Evolutionary conservation across 2,797 vertebrate species (phyloP).

Genomic region (Heliangelus exortis): DNA sequence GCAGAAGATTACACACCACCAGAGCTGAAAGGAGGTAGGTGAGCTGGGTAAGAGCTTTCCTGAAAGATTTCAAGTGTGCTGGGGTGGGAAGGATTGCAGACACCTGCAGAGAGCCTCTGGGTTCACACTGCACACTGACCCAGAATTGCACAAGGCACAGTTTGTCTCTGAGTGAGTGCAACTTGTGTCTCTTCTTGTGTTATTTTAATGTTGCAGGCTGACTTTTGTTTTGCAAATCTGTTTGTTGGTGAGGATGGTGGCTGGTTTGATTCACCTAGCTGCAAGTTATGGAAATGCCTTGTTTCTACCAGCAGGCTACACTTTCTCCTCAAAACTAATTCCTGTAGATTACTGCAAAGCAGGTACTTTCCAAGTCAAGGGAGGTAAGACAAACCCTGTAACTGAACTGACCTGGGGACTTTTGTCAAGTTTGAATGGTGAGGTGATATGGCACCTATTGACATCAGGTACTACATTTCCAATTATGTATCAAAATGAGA

Average conservation of each 20-base stretch:
- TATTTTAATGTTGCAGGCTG: not conserved
- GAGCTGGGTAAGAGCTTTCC: not conserved
- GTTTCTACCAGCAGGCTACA: not conserved
- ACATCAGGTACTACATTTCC: not conserved
- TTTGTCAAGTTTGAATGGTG: not conserved
- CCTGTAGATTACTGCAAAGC: not conserved
- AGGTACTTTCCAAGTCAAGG: not conserved
- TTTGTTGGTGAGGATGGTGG: not conserved
- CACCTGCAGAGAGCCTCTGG: not conserved
- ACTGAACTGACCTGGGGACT: not conserved
- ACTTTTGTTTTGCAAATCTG: not conserved
- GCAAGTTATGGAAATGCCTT: not conserved
- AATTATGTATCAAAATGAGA: not conserved
- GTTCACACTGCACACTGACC: not conserved
- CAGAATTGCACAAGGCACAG: not conserved
- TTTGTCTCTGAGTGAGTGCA: not conserved
- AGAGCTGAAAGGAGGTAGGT: not conserved
- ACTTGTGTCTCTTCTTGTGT: accelerated
- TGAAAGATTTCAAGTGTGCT: not conserved
- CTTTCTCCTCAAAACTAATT: not conserved
- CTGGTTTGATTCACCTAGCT: not conserved
- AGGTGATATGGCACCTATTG: not conserved
- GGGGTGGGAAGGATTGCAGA: not conserved
- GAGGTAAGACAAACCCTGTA: not conserved
- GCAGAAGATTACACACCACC: not conserved